Percentiles rank a stretch among this genome's conserved stretches.
phyloP scores from a whole-genome alignment of 2,797 vertebrate genomes.

The Heteromormyrus szaboi region DNA sequence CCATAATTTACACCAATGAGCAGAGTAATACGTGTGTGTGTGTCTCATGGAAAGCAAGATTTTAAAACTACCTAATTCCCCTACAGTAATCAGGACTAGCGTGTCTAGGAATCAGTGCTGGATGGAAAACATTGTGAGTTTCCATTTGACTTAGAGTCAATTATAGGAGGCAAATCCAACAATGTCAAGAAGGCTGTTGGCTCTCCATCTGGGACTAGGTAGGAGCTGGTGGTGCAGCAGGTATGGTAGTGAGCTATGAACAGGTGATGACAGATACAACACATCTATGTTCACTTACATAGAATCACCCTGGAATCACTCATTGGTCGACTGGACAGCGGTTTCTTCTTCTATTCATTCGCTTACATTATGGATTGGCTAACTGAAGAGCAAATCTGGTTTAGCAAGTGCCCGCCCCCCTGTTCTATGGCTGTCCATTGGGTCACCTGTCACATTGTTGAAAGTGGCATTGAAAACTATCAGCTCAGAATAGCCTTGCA shows the following conservation, averaged over 20 bases:
- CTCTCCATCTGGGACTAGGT: neutral
- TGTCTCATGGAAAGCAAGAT: neutral
- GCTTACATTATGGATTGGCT: neutral
- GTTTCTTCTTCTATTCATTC: neutral
- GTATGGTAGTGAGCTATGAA: neutral
- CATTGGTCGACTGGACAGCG: neutral
- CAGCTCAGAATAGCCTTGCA: neutral
- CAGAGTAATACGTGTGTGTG: neutral
- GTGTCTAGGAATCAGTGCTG: neutral
- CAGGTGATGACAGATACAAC: neutral
- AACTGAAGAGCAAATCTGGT: neutral
- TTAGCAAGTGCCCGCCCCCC: neutral
- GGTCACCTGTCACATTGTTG: neutral
- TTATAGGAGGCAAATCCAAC: neutral
- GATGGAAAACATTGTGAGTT: neutral
- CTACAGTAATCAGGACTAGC: neutral
- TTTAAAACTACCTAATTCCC: neutral
- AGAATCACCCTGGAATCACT: neutral
- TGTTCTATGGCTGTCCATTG: neutral
- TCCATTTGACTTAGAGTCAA: neutral
- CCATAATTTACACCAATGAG: neutral
- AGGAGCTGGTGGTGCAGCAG: neutral
- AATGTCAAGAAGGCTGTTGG: neutral
- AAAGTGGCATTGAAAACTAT: neutral
- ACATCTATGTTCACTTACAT: neutral